A percentile compares a stretch with the other conserved stretches of the same genome.
Conservation (phyloP, 2,888 invertebrate species). For the Polydesmus complanatus region DNA sequence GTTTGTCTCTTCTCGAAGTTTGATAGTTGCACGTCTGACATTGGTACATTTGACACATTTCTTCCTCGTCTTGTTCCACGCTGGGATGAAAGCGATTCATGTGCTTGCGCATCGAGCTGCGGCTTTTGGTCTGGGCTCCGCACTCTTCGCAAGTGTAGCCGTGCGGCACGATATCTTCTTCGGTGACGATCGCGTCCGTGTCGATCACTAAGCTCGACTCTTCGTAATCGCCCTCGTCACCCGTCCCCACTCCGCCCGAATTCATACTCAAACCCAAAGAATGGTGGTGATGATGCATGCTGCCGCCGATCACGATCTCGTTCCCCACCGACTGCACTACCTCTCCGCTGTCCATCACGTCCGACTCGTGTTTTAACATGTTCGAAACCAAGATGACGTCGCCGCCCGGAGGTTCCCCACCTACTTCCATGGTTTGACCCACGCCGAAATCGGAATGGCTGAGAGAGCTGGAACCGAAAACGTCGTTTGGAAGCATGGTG, state of each 20-base stretch:
- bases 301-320: conserved; percentile 22
- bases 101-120: conserved; percentile 35
- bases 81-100: conserved; percentile 30
- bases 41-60: conserved; percentile 27
- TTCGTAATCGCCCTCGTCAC: conserved; percentile 15
- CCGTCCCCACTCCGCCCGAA: conserved; percentile 9
- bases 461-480: conserved; percentile 5
- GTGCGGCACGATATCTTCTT: conserved; percentile 11
- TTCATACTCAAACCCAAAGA: conserved; percentile 16
- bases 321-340: conserved; percentile 21
- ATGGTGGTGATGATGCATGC: conserved; percentile 16
- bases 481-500: conserved; percentile 9
- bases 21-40: conserved; percentile 29
- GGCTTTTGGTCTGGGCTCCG: conserved; percentile 33
- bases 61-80: conserved; percentile 21
- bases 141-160: conserved; percentile 36
- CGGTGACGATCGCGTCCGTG: conserved; percentile 18
- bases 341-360: conserved; percentile 21
- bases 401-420: neutral
- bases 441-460: conserved; percentile 4
- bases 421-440: conserved; percentile 14
- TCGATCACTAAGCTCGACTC: conserved; percentile 21
- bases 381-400: conserved; percentile 23
- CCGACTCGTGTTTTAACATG: conserved; percentile 21
- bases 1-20: conserved; percentile 33